phyloP scores from a whole-genome alignment of 2,888 invertebrate genomes.

The Pristionchus fissidentatus region DNA sequence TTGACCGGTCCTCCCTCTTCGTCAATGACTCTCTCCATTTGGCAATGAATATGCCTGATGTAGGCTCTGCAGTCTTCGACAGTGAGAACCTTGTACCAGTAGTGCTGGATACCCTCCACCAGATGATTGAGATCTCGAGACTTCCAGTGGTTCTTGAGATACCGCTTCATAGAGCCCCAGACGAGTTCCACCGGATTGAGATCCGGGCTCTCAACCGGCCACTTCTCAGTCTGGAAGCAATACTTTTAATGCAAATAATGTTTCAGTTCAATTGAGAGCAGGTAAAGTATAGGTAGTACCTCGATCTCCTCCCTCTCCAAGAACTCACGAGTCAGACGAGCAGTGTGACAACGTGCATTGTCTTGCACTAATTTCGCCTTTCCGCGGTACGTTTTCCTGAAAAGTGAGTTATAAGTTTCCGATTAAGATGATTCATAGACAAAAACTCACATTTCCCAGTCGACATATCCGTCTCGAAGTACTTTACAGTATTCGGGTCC shows the following conservation, averaged over 20 bases:
- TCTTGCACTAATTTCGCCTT: not conserved
- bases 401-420: not conserved
- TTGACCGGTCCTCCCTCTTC: not conserved
- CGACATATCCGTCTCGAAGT: not conserved
- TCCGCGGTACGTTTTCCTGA: not conserved
- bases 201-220: constrained; percentile 2
- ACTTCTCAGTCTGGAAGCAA: not conserved
- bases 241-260: too few species aligned
- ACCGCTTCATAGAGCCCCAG: not conserved
- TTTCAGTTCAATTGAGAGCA: too few species aligned
- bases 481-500: not conserved
- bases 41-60: not conserved
- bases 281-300: too few species aligned
- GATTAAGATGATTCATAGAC: not conserved
- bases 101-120: not conserved
- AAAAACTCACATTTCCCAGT: not conserved
- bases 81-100: not conserved
- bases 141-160: not conserved
- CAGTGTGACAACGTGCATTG: not conserved
- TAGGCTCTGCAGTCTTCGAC: not conserved
- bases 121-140: not conserved
- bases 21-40: not conserved
- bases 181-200: not conserved
- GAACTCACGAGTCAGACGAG: not conserved
- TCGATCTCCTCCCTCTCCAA: not conserved